Percentiles rank a stretch among this genome's conserved stretches.
Conservation (phyloP, 2,797 vertebrate genomes). For the Hyperoplus immaculatus region DNA sequence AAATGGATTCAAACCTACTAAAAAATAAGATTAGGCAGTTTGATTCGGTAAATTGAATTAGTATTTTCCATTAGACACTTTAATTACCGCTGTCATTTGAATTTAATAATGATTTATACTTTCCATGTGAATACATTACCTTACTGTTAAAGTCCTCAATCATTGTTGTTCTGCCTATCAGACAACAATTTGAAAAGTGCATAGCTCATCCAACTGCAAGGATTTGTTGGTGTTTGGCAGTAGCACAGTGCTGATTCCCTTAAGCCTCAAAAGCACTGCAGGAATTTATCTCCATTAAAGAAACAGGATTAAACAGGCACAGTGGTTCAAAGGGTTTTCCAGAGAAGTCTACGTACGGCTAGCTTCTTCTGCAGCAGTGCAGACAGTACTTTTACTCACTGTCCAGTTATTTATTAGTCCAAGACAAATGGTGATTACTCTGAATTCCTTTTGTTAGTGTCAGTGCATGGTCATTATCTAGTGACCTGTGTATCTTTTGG, state of each 20-base stretch:
- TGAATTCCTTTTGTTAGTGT: conserved; percentile 46
- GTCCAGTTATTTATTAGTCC: conserved; percentile 64
- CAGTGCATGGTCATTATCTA: conserved; percentile 39
- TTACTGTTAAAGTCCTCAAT: conserved; percentile 35
- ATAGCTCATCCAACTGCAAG: conserved; percentile 65
- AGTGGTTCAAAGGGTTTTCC: conserved; percentile 70
- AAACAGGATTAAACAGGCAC: conserved; percentile 78
- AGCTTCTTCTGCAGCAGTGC: conserved; percentile 32
- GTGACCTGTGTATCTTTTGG: conserved; percentile 33
- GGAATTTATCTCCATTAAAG: conserved; percentile 80
- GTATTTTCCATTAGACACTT: background rate
- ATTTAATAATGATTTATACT: background rate
- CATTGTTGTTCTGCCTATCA: conserved; percentile 51
- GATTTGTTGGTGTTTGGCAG: conserved; percentile 78
- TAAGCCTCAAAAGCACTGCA: conserved; percentile 75
- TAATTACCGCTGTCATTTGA: background rate
- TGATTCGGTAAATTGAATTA: background rate
- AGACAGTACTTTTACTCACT: conserved; percentile 55
- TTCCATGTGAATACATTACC: background rate
- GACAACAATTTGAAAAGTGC: conserved; percentile 62
- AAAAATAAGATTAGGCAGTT: background rate
- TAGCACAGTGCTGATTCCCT: conserved; percentile 64
- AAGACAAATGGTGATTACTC: conserved; percentile 64
- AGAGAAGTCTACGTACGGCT: conserved; percentile 42
- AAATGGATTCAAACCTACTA: background rate